These are phyloP conservation scores for Palythoa grandiflora DNA, from an alignment of 92 coral and sea anemone species.

Conservation along the genomic window DNA sequence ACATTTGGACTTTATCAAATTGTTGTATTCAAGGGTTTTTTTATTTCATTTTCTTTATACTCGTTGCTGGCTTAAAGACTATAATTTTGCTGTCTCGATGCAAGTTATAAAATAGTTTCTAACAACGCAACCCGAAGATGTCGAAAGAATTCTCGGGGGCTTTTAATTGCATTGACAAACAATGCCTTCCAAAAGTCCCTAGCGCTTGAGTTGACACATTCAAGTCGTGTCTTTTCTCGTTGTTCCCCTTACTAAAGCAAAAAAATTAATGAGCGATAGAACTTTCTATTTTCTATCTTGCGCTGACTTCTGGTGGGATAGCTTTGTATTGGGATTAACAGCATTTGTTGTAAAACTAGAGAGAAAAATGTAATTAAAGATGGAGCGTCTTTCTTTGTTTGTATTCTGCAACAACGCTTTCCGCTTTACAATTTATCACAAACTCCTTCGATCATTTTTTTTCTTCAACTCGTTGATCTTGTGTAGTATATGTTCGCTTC, in stretches of 20 bases:
- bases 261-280: background rate
- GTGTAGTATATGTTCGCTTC: background rate
- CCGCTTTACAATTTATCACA: background rate
- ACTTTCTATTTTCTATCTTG: background rate
- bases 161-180: conserved; percentile 75
- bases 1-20: background rate
- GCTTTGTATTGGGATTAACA: background rate
- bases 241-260: background rate
- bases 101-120: conserved; percentile 29
- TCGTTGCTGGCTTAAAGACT: background rate
- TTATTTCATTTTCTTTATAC: background rate
- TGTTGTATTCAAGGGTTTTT: background rate
- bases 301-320: conserved; percentile 27
- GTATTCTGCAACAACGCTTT: conserved; percentile 33
- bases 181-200: conserved; percentile 58
- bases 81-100: background rate
- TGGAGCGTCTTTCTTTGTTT: conserved; percentile 46
- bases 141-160: conserved; percentile 66
- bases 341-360: conserved; percentile 24
- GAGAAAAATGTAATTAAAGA: conserved; percentile 31
- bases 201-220: conserved; percentile 35
- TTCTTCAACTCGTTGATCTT: background rate
- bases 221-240: conserved; percentile 14
- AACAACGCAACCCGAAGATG: conserved; percentile 58
- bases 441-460: conserved; percentile 2